Conservation (phyloP, 2,113 vertebrate genomes). For the Myotis davidii region DNA sequence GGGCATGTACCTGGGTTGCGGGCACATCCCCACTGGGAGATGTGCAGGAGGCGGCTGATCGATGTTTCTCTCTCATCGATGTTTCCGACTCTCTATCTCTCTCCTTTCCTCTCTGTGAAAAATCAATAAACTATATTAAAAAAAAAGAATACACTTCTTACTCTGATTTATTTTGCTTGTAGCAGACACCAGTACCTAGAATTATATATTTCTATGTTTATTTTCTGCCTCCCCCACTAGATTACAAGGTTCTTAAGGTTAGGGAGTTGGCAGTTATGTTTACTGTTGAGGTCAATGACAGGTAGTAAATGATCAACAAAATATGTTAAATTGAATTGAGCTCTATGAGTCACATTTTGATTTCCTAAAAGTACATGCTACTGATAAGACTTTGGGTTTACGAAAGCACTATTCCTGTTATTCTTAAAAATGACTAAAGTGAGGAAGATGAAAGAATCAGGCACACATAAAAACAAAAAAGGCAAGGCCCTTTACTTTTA, state of each 20-base stretch:
- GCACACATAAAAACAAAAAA: not conserved
- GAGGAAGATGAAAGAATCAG: not conserved
- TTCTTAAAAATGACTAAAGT: conserved; percentile 12
- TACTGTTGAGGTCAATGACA: not conserved
- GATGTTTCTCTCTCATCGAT: too few species aligned
- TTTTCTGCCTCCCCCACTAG: not conserved
- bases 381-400: not conserved
- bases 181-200: not conserved
- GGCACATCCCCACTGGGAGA: too few species aligned
- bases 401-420: not conserved
- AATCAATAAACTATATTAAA: too few species aligned
- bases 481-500: conserved; percentile 49
- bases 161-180: not conserved
- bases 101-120: too few species aligned
- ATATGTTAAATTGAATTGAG: conserved; percentile 32
- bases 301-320: not conserved
- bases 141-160: not conserved
- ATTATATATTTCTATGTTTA: not conserved
- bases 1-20: too few species aligned
- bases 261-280: not conserved
- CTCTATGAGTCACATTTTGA: not conserved
- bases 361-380: not conserved
- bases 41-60: too few species aligned
- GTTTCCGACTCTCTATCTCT: too few species aligned
- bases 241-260: not conserved